These are phyloP conservation scores for Phataginus tricuspis DNA, from an alignment of 2,797 vertebrate genomes.

Conservation along the genomic window DNA sequence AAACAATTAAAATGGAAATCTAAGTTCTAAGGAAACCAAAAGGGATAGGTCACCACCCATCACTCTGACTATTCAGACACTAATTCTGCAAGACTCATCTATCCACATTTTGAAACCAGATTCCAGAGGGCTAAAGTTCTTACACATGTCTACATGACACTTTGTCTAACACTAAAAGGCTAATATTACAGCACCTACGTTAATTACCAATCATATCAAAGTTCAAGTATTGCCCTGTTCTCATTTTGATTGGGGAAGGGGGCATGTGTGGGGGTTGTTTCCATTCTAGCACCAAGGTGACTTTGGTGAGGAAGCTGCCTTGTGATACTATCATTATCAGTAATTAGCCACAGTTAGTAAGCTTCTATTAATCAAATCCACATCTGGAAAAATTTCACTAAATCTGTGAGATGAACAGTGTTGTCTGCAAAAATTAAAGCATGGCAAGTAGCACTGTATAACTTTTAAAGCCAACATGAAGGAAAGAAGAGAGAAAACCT, in stretches of 20 bases:
- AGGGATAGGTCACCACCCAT: neutral
- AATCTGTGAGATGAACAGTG: slow-evolving; percentile 68
- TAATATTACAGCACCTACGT: neutral
- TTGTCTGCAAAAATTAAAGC: slow-evolving; percentile 61
- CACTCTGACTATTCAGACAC: neutral
- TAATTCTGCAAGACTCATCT: neutral
- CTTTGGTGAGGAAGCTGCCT: slow-evolving; percentile 75
- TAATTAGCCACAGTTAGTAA: slow-evolving; percentile 82
- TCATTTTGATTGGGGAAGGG: neutral
- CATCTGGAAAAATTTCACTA: slow-evolving; percentile 78
- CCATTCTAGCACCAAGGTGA: slow-evolving; percentile 76
- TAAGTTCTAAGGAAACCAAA: neutral
- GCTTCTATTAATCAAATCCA: slow-evolving; percentile 82
- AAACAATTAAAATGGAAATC: slow-evolving; percentile 44
- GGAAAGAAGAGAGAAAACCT: neutral
- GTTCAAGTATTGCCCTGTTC: slow-evolving; percentile 1
- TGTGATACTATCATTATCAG: slow-evolving; percentile 78
- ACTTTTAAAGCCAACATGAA: neutral
- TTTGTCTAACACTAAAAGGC: neutral
- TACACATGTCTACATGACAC: neutral
- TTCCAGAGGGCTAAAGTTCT: neutral
- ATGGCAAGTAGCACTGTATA: neutral
- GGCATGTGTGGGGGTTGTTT: neutral
- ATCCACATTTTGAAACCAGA: neutral
- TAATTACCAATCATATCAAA: neutral